These are phyloP conservation scores for Caenorhabditis sinica DNA, from an alignment of 2,888 invertebrate genomes.

Conservation along the genomic window DNA sequence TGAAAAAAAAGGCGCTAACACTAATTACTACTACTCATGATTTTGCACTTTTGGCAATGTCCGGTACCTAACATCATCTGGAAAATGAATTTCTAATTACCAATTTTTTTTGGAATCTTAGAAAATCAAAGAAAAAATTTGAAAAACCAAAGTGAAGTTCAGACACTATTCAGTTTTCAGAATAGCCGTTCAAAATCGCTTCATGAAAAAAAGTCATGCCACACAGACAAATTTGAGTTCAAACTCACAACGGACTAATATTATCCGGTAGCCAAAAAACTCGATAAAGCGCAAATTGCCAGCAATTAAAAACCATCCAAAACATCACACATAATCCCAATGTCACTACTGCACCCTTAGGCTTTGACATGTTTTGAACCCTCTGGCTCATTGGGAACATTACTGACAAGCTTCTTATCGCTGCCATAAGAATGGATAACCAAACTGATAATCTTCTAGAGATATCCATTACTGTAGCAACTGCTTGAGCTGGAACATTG, in stretches of 20 bases:
- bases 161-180: too few species aligned
- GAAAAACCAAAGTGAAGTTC: too few species aligned
- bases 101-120: too few species aligned
- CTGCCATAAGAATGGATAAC: background rate
- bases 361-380: background rate
- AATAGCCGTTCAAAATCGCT: too few species aligned
- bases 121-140: too few species aligned
- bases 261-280: constrained; percentile 18
- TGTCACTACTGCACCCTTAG: background rate
- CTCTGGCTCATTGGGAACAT: background rate
- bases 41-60: too few species aligned
- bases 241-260: background rate
- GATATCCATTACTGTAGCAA: background rate
- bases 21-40: too few species aligned
- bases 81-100: too few species aligned
- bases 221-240: too few species aligned
- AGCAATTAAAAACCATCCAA: background rate
- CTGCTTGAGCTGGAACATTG: background rate
- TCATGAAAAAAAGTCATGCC: too few species aligned
- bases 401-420: background rate
- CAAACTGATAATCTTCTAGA: background rate
- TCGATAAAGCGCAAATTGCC: constrained; percentile 14
- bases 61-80: too few species aligned
- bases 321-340: background rate
- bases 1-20: too few species aligned